These are phyloP conservation scores for Pelobates fuscus DNA, from an alignment of 2,113 vertebrate genomes.

Conservation along the genomic window DNA sequence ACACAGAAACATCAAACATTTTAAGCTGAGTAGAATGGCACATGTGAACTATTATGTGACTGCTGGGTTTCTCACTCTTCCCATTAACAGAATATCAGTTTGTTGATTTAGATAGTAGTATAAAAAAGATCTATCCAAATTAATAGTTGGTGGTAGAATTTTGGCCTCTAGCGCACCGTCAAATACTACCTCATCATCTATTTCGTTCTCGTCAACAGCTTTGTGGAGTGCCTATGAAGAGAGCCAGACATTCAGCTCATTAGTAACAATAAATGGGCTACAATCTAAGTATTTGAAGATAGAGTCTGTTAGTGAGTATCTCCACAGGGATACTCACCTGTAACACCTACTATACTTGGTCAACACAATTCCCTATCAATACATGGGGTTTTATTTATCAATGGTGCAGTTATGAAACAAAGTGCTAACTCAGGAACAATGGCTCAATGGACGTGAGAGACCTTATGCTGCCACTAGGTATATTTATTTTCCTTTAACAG, in stretches of 20 bases:
- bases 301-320: no score
- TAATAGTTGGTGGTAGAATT: conserved; percentile 57
- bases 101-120: background rate
- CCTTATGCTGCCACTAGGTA: no score
- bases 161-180: conserved; percentile 52
- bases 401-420: background rate
- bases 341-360: no score
- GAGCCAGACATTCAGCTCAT: background rate
- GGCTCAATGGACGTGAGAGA: no score
- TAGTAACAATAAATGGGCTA: no score
- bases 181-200: conserved; percentile 58
- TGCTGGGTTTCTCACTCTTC: conserved; percentile 71
- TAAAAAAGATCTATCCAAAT: conserved; percentile 49
- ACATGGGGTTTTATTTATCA: background rate
- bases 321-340: no score
- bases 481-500: no score
- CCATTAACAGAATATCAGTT: conserved; percentile 73
- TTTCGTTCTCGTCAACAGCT: conserved; percentile 79
- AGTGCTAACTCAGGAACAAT: no score
- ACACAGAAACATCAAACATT: no score
- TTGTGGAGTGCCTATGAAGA: conserved; percentile 76
- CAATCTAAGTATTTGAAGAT: no score
- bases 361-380: no score
- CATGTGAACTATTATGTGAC: conserved; percentile 18
- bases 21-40: no score